Percentiles rank a stretch among this genome's conserved stretches.
These are phyloP conservation scores for Drosophila lacteicornis DNA, from an alignment of 1,140 invertebrate species.

Conservation along the genomic window DNA sequence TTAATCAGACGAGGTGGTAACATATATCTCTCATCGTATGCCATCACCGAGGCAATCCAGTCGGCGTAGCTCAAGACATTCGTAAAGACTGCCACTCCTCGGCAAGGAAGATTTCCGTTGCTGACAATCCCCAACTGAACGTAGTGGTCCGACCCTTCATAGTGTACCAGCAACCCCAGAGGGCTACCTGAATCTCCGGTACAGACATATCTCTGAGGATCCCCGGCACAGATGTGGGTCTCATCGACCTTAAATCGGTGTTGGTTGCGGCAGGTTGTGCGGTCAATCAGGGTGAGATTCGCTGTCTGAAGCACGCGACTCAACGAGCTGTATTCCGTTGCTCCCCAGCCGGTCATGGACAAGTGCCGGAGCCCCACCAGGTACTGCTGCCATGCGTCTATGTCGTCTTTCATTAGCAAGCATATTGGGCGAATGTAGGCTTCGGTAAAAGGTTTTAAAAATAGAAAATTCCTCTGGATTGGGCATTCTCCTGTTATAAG, in stretches of 20 bases:
- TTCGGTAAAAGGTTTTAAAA: neutral
- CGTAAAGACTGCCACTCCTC: neutral
- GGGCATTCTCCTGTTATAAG: too few species aligned
- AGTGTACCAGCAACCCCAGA: neutral
- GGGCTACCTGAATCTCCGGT: conserved; percentile 4
- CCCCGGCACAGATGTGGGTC: conserved; percentile 10
- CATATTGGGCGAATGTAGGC: conserved; percentile 1
- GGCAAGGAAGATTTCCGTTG: neutral
- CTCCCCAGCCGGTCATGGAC: conserved; percentile 6
- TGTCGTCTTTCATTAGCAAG: neutral
- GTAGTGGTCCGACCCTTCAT: neutral
- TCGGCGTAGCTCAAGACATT: neutral
- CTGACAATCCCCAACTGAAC: conserved; percentile 5
- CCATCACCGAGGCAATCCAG: neutral
- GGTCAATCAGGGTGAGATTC: neutral
- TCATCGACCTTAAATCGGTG: neutral
- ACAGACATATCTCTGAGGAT: neutral
- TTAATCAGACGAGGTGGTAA: too few species aligned
- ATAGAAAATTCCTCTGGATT: too few species aligned
- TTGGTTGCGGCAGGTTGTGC: neutral
- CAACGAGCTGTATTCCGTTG: neutral
- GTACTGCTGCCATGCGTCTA: neutral
- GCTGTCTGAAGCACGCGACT: neutral
- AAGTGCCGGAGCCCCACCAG: neutral
- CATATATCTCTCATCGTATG: neutral